Conservation (phyloP, 1,140 invertebrate species). For the Apis mellifera region DNA sequence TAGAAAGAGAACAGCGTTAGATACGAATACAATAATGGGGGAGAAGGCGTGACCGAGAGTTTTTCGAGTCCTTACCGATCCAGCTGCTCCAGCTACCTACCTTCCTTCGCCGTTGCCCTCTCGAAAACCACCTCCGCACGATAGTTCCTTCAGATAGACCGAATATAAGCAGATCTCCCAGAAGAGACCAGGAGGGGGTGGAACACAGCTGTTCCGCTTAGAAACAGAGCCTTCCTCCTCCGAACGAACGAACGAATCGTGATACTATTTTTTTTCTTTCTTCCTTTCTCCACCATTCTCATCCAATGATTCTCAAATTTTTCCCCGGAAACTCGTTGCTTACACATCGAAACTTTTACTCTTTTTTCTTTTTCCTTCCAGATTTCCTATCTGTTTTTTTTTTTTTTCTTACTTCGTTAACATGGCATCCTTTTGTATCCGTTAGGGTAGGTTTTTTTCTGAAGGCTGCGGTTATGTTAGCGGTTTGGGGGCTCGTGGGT, state of each 20-base stretch:
- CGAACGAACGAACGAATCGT: conserved; percentile 20
- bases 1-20: conserved; percentile 7
- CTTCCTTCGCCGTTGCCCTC: conserved; percentile 52
- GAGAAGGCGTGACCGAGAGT: conserved; percentile 61
- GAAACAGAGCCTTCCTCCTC: conserved; percentile 42
- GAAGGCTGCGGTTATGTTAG: conserved; percentile 14
- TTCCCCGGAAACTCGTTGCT: no score
- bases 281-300: background rate
- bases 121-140: conserved; percentile 61
- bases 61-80: conserved; percentile 56
- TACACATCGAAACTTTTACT: background rate
- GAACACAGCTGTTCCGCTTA: conserved; percentile 62
- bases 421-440: no score
- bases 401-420: no score
- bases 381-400: no score
- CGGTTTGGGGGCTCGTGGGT: conserved; percentile 34
- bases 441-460: no score
- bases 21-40: conserved; percentile 53
- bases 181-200: conserved; percentile 55
- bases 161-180: conserved; percentile 60
- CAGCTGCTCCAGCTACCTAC: conserved; percentile 61
- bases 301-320: background rate
- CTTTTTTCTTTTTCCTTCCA: background rate
- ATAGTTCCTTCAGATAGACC: conserved; percentile 63
- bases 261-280: background rate